phyloP scores from a whole-genome alignment of 2,797 vertebrate species.

The Rhinoraja longicauda region DNA sequence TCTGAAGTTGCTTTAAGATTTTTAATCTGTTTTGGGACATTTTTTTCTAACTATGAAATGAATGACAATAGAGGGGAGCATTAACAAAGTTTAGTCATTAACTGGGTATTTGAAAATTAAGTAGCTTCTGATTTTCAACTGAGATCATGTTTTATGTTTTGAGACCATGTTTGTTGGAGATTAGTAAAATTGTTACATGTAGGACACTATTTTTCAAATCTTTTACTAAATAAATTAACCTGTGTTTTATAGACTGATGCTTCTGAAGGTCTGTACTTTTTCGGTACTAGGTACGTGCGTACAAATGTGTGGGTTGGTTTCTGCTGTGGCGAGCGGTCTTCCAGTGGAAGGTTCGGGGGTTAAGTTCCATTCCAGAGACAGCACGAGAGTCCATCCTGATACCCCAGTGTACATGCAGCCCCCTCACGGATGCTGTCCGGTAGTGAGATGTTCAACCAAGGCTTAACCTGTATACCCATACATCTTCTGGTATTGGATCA shows the following conservation, averaged over 20 bases:
- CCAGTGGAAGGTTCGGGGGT: not conserved
- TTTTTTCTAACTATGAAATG: not conserved
- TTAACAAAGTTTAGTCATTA: not conserved
- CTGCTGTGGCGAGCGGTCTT: no score
- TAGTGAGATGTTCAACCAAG: no score
- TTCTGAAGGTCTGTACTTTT: not conserved
- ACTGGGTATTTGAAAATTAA: not conserved
- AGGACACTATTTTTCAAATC: conserved; percentile 39
- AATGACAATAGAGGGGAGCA: not conserved
- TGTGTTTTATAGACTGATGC: not conserved
- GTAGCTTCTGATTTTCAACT: conserved; percentile 7
- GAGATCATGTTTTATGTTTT: conserved; percentile 28
- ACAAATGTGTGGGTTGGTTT: not conserved
- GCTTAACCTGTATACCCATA: no score
- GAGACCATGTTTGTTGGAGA: not conserved
- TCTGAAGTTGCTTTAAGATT: not conserved
- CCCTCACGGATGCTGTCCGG: no score
- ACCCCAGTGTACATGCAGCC: no score
- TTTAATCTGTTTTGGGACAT: not conserved
- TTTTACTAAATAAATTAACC: conserved; percentile 39
- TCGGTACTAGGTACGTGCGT: not conserved
- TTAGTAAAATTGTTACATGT: conserved; percentile 28
- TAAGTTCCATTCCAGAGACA: not conserved
- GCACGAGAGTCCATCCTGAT: no score
- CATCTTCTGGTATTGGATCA: no score